Evolutionary conservation across 1,140 invertebrate genomes (phyloP).

Genomic region (Uloborus diversus): DNA sequence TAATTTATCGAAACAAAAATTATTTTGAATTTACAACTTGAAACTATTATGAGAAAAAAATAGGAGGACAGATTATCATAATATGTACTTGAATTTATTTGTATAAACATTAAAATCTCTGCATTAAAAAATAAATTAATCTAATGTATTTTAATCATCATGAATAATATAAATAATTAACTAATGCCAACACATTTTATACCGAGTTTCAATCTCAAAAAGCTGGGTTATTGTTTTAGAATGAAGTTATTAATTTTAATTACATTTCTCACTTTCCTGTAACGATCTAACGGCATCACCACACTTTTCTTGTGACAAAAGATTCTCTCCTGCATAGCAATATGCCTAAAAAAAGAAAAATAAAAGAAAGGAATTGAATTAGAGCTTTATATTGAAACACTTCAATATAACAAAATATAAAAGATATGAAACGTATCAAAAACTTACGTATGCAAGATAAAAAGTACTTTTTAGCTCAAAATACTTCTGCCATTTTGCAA

Average conservation of each 20-base stretch:
- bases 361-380: constrained; percentile 2
- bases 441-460: constrained; percentile 75
- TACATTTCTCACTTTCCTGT: constrained; percentile 72
- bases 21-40: no score
- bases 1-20: no score
- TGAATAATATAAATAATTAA: no score
- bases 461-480: constrained; percentile 74
- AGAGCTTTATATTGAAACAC: neutral
- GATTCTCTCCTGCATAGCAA: constrained; percentile 74
- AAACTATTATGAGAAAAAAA: no score
- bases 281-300: constrained; percentile 75
- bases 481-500: constrained; percentile 76
- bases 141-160: no score
- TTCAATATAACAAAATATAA: neutral
- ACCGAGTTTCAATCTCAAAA: no score
- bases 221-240: no score
- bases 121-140: no score
- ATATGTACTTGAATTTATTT: no score
- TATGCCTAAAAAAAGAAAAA: constrained; percentile 75
- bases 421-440: neutral
- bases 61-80: no score
- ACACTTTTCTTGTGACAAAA: constrained; percentile 76
- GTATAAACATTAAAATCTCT: no score
- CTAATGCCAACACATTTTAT: no score
- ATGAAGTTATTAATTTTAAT: constrained; percentile 51